Conservation (phyloP, 1,140 invertebrate genomes). For the Drosophila melanogaster region Release_6_plus_ISO1_MT NC_004354.4:15886501-15887000, state of each 20-base stretch:
- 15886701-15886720: neutral
- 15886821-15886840: too few relatives aligned
- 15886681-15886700: conserved; percentile 23
- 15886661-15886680: conserved; percentile 3
- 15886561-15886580: conserved; percentile 8
- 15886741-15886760: conserved; percentile 42
- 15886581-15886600: conserved; percentile 3
- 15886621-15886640: conserved; percentile 26
- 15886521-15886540: conserved; percentile 47
- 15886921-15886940: too few relatives aligned
- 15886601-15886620: conserved; percentile 2
- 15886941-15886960: conserved; percentile 9
- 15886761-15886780: conserved; percentile 32
- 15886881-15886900: too few relatives aligned
- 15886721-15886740: neutral
- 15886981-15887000: conserved; percentile 52
- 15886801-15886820: conserved; percentile 17
- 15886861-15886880: too few relatives aligned
- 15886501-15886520: conserved; percentile 22
- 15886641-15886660: conserved; percentile 20
- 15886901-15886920: too few relatives aligned
- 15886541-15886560: conserved; percentile 48
- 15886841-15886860: too few relatives aligned
- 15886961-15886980: conserved; percentile 1
- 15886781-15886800: conserved; percentile 25